These are phyloP conservation scores for Pollimyrus isidori DNA, from an alignment of 2,113 vertebrate species.

Conservation along the genomic window DNA sequence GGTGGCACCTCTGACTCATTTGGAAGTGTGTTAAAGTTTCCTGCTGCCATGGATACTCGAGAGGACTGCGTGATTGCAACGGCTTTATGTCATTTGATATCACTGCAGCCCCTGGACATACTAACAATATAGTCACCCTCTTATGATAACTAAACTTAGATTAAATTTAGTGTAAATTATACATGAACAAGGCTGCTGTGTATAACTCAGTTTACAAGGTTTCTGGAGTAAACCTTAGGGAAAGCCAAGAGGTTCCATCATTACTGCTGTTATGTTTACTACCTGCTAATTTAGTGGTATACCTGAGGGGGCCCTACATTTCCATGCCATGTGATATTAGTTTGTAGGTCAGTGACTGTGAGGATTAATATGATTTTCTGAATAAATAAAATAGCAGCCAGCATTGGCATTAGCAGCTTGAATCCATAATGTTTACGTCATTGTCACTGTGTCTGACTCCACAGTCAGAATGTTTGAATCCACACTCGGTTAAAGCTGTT, in stretches of 20 bases:
- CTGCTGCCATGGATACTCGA: neutral
- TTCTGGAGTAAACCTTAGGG: neutral
- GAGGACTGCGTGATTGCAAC: slow-evolving; percentile 10
- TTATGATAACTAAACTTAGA: neutral
- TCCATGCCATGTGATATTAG: neutral
- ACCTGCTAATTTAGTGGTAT: neutral
- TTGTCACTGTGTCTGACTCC: neutral
- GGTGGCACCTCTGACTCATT: neutral
- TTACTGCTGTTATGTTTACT: slow-evolving; percentile 1
- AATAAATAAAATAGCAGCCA: neutral
- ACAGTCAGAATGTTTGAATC: neutral
- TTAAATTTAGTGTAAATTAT: neutral
- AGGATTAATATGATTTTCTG: neutral
- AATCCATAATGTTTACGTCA: neutral
- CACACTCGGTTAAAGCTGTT: neutral
- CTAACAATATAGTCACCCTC: neutral
- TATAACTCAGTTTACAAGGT: neutral
- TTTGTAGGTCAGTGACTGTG: neutral
- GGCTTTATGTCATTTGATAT: neutral
- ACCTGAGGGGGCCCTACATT: neutral
- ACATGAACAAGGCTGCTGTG: neutral
- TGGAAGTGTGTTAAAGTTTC: neutral
- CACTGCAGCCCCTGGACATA: neutral
- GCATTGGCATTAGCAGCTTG: neutral
- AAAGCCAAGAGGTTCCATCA: neutral